These are phyloP conservation scores for Momotus momota DNA, from an alignment of 2,797 vertebrate species.

Conservation along the genomic window DNA sequence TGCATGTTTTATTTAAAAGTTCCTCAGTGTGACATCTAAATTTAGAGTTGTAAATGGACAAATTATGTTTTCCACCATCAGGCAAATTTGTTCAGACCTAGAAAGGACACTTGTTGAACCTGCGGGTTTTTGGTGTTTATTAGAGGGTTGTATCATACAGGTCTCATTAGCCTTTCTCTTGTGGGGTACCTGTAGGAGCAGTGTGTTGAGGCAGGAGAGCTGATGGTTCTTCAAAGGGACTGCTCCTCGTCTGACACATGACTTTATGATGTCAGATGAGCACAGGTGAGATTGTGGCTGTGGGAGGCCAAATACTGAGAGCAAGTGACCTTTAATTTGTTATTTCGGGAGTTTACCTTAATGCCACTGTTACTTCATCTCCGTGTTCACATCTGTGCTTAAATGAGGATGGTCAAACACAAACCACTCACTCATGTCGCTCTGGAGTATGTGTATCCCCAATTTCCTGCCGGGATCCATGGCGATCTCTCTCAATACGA, in stretches of 20 bases:
- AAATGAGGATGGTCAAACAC: not conserved
- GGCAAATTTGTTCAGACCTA: not conserved
- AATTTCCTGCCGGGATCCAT: not conserved
- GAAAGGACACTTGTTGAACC: not conserved
- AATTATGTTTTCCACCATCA: not conserved
- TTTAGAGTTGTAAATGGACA: not conserved
- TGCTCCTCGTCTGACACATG: not conserved
- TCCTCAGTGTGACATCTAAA: not conserved
- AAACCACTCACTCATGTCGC: not conserved
- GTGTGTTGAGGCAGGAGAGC: not conserved
- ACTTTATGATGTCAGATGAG: not conserved
- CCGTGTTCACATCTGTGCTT: not conserved
- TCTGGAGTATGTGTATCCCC: not conserved
- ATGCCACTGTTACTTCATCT: not conserved
- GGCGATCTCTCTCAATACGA: not conserved
- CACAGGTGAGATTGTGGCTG: not conserved
- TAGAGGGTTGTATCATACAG: not conserved
- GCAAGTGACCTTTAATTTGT: not conserved
- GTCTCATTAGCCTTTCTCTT: not conserved
- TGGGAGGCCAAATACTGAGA: rapidly evolving
- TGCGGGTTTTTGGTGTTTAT: not conserved
- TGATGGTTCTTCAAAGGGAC: not conserved
- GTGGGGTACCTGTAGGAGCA: not conserved
- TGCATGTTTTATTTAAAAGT: not conserved
- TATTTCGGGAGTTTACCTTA: not conserved